A percentile compares a stretch with the other conserved stretches of the same genome.
These are phyloP conservation scores for Trichonephila clavipes DNA, from an alignment of 1,140 invertebrate species.

Conservation along the genomic window DNA sequence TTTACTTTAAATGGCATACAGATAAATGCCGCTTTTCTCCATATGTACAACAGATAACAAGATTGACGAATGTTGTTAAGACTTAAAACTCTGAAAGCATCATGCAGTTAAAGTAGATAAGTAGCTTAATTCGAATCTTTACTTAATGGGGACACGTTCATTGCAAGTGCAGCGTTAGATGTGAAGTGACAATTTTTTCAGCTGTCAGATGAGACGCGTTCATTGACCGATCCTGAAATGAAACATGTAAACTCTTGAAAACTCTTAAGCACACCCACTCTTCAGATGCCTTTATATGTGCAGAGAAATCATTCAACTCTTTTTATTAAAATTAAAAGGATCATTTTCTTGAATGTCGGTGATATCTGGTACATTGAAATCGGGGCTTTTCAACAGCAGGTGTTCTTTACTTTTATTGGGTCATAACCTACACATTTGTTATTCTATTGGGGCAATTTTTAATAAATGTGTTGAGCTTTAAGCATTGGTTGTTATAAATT, in stretches of 20 bases:
- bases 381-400: neutral
- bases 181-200: slow-evolving; percentile 25
- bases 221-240: slow-evolving; percentile 18
- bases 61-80: neutral
- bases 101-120: slow-evolving; percentile 8
- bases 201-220: neutral
- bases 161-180: neutral
- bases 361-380: neutral
- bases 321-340: slow-evolving; percentile 3
- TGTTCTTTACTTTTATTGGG: slow-evolving; percentile 7
- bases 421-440: neutral
- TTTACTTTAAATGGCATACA: neutral
- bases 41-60: neutral
- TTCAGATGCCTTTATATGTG: neutral
- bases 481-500: too few species aligned
- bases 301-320: neutral
- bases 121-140: slow-evolving; percentile 18
- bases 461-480: too few species aligned
- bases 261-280: neutral
- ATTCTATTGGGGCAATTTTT: neutral
- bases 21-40: neutral
- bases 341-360: neutral
- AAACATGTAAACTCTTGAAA: neutral
- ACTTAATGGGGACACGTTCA: neutral
- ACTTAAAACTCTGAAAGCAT: neutral